Conservation (phyloP, 2,888 invertebrate species). For the Harpalus rubripes region DNA sequence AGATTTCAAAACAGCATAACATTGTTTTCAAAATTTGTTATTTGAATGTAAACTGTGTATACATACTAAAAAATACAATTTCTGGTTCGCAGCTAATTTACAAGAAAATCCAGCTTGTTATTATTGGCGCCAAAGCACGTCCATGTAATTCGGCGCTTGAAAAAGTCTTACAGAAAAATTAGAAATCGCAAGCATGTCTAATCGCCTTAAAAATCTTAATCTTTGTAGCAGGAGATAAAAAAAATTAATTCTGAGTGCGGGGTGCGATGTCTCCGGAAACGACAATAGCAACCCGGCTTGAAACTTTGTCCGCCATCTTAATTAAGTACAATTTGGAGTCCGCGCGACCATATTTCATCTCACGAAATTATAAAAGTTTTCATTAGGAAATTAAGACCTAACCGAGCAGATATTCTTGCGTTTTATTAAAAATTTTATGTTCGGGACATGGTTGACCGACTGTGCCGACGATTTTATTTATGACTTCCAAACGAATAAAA, state of each 20-base stretch:
- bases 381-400: conserved; percentile 55
- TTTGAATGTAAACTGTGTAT: too few species aligned
- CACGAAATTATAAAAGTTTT: conserved; percentile 52
- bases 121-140: too few species aligned
- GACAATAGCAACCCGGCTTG: conserved; percentile 35
- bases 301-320: conserved; percentile 52
- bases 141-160: neutral
- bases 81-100: too few species aligned
- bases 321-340: conserved; percentile 61
- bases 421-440: conserved; percentile 55
- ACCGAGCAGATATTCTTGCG: conserved; percentile 53
- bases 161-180: conserved; percentile 18
- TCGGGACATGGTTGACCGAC: conserved; percentile 39
- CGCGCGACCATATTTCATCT: conserved; percentile 44
- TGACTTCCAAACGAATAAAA: conserved; percentile 24
- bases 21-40: too few species aligned
- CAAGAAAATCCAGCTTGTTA: too few species aligned
- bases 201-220: conserved; percentile 49
- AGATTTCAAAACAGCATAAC: too few species aligned
- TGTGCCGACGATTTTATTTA: conserved; percentile 50
- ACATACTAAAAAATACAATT: too few species aligned
- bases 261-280: conserved; percentile 41
- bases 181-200: conserved; percentile 24
- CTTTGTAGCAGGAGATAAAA: conserved; percentile 45
- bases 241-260: conserved; percentile 26